These are phyloP conservation scores for Frankliniella fusca DNA, from an alignment of 2,888 invertebrate species.

Conservation along the genomic window DNA sequence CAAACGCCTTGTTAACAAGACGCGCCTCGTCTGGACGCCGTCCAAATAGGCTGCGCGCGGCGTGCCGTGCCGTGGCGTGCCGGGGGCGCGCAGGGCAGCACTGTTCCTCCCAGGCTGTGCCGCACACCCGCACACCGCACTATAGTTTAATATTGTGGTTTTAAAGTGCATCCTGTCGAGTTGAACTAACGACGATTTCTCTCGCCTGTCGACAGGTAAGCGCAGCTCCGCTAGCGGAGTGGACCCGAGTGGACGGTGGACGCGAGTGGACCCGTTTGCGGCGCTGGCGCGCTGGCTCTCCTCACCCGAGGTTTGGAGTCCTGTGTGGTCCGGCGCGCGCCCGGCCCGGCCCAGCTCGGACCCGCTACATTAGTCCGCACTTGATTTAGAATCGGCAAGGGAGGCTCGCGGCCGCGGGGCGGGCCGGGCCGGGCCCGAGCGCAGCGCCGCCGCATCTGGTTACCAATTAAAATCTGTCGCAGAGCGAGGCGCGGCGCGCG, in stretches of 20 bases:
- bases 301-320: background rate
- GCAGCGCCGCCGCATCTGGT: background rate
- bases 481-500: background rate
- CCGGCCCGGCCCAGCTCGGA: background rate
- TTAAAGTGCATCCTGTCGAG: too few relatives aligned
- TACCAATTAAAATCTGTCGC: constrained; percentile 4
- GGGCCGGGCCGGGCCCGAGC: too few relatives aligned
- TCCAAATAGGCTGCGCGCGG: background rate
- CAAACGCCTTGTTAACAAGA: too few relatives aligned
- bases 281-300: background rate
- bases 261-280: too few relatives aligned
- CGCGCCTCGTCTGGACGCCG: background rate
- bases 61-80: too few relatives aligned
- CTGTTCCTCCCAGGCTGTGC: too few relatives aligned
- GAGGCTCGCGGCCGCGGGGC: background rate
- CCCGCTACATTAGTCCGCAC: background rate
- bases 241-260: too few relatives aligned
- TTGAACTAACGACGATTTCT: background rate
- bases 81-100: too few relatives aligned
- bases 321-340: background rate
- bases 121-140: too few relatives aligned
- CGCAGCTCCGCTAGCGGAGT: background rate
- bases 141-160: too few relatives aligned
- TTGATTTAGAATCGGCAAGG: constrained; percentile 14
- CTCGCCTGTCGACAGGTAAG: background rate